Base-by-base conservation (phyloP, 1,140 invertebrate genomes). In the Elymnias hypermnestra region DNA sequence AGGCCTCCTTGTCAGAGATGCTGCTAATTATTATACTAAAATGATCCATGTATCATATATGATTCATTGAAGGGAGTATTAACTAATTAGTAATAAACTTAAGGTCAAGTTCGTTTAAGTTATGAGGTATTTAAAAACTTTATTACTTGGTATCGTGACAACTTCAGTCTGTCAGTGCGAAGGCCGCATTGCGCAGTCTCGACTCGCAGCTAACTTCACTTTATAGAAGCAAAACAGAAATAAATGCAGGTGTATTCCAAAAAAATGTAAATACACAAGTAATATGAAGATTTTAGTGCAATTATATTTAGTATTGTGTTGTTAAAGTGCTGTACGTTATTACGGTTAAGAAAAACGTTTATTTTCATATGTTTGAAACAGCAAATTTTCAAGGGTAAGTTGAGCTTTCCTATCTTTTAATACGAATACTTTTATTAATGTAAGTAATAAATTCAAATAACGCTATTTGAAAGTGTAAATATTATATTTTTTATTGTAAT, bases 171-270 rank as follows among this genome's bases (percentile, higher is more conserved):
- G 54, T 39, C 57, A 63, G 57, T 39, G 23, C 47, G 26, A 48
- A 41, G 10, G 13, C 62, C 70, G 72, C 69, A 79, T 63, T 79
- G 75, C 75, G 75, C 75, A 79, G 68, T 19, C 33, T 15, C 28
- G 18, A 25, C 3, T 19, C 12, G 13, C 29, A 13, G 10, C 63
- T 35, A 60, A 72, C 66, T 76, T 79, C 72, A 72, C 18, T 22
- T 13, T 29, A 53, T 15, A 36, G 15, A 53, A 68, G 46, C 49
- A 61, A 64, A 72, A 69, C 57, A 67, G 44, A 40, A 39, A 47
- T 47, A 43, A 41, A 42, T 38, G 39, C 33, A 10, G 12, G 19
- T 45, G 18, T 10, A 37, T 35, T 28, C n/a, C n/a, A 36, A 26
- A 22, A 23, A 33, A 53, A 53, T 26, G 28, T 21, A 33, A 51